Base-by-base conservation (phyloP, 2,113 vertebrate species). In the Typhlomys cinereus region DNA sequence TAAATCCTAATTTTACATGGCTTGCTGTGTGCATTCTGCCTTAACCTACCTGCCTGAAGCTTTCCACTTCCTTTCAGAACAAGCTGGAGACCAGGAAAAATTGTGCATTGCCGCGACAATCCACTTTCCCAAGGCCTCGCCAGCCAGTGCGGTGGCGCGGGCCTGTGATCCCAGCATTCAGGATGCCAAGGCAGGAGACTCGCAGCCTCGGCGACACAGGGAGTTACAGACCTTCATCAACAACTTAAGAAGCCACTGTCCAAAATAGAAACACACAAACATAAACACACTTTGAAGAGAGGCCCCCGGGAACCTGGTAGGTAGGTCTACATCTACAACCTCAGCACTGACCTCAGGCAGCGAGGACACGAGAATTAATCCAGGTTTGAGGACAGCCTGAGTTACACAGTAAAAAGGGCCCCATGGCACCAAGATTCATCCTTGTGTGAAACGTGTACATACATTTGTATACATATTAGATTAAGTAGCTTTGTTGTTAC, bases 401-500 rank as follows among this genome's bases (percentile, higher is more conserved):
- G 34, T 52, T 83, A 36, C 12, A 36, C 5, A 50, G 34, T 13
- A 52, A 67, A 34, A 67, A 93, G 83, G 41, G 44, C 27, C 34
- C 25, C 44, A 52, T 52, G 44, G 23, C 64, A 44, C 67, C 83
- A 90, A 83, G 46, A 76, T 39, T 39, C 44, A 81, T 74, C 52
- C 67, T 78, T 50, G 84, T 36, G 66, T 73, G 66, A 89, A 89
- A 34, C 25, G 3, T 70, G 7, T 27, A 82, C 23, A 41, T 14
- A 73, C 21, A 36, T 15, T 18, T 31, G 48, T 71, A 29, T 52
- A 71, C 34, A n/a, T 46, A 59, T 69, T n/a, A 64, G 64, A 59
- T 59, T 34, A 52, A 76, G 71, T 54, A 50, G 36, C 64, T 94
- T 81, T 21, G 41, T 46, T 81, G 93, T 88, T 88, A 48, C 46